Evolutionary conservation across 2,888 invertebrate genomes (phyloP), one percentile per base, ranked within the genome.

Genomic region (Cepaea hortensis): DNA sequence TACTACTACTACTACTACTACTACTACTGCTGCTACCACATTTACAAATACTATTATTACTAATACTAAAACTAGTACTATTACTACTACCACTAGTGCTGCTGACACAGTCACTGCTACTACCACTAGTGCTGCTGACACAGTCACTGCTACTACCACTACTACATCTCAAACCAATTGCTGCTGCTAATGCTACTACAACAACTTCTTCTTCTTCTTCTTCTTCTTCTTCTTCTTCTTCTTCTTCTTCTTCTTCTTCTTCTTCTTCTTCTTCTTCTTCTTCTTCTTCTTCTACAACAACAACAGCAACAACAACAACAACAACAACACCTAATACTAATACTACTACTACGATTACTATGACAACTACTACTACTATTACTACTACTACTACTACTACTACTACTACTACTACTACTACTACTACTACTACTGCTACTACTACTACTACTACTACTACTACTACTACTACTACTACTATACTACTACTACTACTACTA

Each of bases 351-450:
- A 15, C n/a, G 55, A 80, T 61, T 80, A 80, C 80, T 80, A 80
- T 55, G 5, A n/a, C 70, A n/a, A 70, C 15, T 73, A 15, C 73
- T 73, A 73, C 46, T 46, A 46, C 35, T 73, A 15, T 9, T 13
- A 46, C 73, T 11, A 35, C 46, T 46, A 11, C 15, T 73, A 73
- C 73, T 73, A 73, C 46, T 73, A 73, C 46, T 65, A 61, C 35
- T 81, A 81, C 65, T 81, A 81, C 80, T 80, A 61, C 80, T 80
- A 80, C 80, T 80, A 80, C 80, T 80, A 50, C n/a, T 80, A 79
- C 80, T 80, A 80, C 80, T 80, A 61, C 80, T 80, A 61, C 80
- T 80, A 50, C 61, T 61, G 18, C 80, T 80, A n/a, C 61, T 46
- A n/a, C 70, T 70, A 81, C 62, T 65, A 48, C 62, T 81, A 70